Evolutionary conservation across 1,140 invertebrate species (phyloP), one percentile per base, ranked within the genome.

Genomic region (Eriosoma lanigerum): DNA sequence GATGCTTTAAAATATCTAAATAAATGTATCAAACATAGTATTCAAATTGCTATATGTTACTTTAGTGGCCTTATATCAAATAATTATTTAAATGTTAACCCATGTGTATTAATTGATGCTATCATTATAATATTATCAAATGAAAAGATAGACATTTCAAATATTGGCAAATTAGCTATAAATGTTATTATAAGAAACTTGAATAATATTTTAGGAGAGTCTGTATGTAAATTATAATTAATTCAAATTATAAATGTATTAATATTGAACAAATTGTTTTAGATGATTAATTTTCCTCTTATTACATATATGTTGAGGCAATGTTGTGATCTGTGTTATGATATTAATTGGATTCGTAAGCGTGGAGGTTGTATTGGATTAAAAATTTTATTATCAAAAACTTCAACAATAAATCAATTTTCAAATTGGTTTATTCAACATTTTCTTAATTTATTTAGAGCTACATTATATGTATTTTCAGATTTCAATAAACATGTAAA

Each of bases 301-400:
- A 48, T 48, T 19, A 60, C 19, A 19, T 78, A 78, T 6, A 60
- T 78, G 38, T 62, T 62, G 9, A 48, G 12, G 9, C 13, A 46
- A n/a, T 78, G 48, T 78, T 78, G 75, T 60, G 56, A 78, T 26
- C 56, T 62, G 46, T 78, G 75, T 29, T 78, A 78, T 26, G 56
- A 78, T 46, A 17, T 12, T 26, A 58, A 17, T 78, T 78, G 75
- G 75, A 24, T 78, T 48, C 3, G 29, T 62, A 78, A 78, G n/a
- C 75, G 56, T 19, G 75, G 56, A 62, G 75, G 75, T 48, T 78
- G 75, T 17, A 26, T 9, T 3, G 75, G 75, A 46, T 5, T 78
- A 8, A 29, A 78, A 12, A 46, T 46, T 48, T 78, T 78, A 44
- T 6, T 62, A n/a, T 62, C 17, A 48, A n/a, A 78, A 26, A 21